phyloP scores from a whole-genome alignment of 2,888 invertebrate genomes.

The Ceraclea dissimilis region DNA sequence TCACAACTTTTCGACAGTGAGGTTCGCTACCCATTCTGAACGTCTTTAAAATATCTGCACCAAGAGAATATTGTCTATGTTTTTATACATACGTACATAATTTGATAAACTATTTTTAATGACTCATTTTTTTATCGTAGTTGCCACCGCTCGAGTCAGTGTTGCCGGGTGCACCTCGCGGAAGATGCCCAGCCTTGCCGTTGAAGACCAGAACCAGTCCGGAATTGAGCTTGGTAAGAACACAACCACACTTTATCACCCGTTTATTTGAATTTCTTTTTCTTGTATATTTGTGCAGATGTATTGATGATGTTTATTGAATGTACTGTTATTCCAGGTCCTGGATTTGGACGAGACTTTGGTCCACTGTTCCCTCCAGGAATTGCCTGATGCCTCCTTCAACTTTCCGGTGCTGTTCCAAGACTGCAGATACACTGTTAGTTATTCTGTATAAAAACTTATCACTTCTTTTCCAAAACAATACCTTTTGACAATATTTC shows the following conservation, averaged over 20 bases:
- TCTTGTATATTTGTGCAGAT: neutral
- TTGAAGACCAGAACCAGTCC: constrained; percentile 88
- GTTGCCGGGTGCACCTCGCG: constrained; percentile 38
- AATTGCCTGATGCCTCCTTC: constrained; percentile 86
- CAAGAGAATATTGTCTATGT: too few species aligned
- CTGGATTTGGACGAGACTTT: constrained; percentile 80
- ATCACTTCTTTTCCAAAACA: neutral
- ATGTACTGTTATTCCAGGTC: constrained; percentile 37
- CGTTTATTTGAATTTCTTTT: neutral
- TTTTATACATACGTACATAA: too few species aligned
- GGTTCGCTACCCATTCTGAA: too few species aligned
- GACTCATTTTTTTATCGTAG: constrained; percentile 28
- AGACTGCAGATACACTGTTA: constrained; percentile 79
- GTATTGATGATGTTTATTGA: neutral
- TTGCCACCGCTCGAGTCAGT: constrained; percentile 44
- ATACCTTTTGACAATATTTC: too few species aligned
- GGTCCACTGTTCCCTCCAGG: constrained; percentile 90
- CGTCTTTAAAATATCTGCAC: too few species aligned
- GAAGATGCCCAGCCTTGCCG: constrained; percentile 73
- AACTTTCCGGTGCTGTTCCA: constrained; percentile 90
- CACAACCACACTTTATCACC: too few species aligned
- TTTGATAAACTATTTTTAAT: neutral
- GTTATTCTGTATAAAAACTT: too few species aligned
- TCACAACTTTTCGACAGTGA: too few species aligned
- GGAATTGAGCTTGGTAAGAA: constrained; percentile 75